Evolutionary conservation across 1,140 invertebrate species (phyloP), one percentile per base, ranked within the genome.

Genomic region (Bombus waltoni): DNA sequence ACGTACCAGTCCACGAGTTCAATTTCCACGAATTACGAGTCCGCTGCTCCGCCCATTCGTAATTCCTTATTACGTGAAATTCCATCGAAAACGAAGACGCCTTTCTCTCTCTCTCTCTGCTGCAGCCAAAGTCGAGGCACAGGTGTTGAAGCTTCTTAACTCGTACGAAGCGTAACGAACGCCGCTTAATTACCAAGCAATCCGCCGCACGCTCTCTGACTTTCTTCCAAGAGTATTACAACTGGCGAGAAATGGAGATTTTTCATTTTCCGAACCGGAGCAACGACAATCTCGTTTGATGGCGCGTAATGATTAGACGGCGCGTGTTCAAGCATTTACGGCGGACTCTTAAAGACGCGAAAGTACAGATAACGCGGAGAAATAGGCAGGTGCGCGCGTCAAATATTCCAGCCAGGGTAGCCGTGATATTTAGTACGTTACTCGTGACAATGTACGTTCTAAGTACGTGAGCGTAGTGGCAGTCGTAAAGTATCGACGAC

Each of bases 31-130:
- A 71, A 47, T 59, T 57, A 59, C 15, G 9, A 6, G 18, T 18
- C 40, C 9, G 32, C 3, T 59, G 32, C 15, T n/a, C 62, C 80
- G 3, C 15, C 44, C 22, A 18, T 38, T 47, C 9, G 25, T 28
- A 6, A 35, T 62, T 62, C 53, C 70, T 62, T 59, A 42, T 76
- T 47, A 83, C 59, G 44, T n/a, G 32, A n/a, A 71, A 44, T 78
- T 35, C 44, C 65, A 32, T 35, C n/a, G n/a, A 32, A 18, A 35
- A 18, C 13, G 11, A 32, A 66, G 25, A 9, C 25, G 9, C 25
- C 25, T 59, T 25, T 59, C 13, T 10, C 62, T 32, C 5, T 32
- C 9, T 15, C 25, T 59, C 25, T 59, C 1, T 6, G 5, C 15
- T 53, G 28, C 4, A 5, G 28, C 59, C n/a, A 10, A n/a, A 62